Evolutionary conservation across 2,888 invertebrate genomes (phyloP).

Genomic region (Shargacucullia verbasci): DNA sequence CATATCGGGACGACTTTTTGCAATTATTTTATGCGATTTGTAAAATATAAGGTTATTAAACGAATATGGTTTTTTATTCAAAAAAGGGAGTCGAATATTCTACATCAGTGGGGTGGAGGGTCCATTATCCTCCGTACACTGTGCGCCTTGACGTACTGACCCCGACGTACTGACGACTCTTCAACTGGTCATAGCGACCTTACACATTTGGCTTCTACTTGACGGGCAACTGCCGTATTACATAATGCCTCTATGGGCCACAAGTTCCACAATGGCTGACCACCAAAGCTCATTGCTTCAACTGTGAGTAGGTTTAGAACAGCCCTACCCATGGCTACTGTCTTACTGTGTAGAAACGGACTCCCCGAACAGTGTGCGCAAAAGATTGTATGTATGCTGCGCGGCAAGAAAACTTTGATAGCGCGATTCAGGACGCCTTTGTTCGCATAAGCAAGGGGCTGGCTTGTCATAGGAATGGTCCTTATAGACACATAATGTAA

Average conservation of each 20-base stretch:
- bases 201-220: neutral
- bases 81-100: slow-evolving; percentile 35
- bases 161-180: slow-evolving; percentile 13
- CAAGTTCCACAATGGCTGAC: neutral
- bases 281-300: slow-evolving; percentile 2
- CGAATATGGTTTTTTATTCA: too few relatives aligned
- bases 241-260: too few relatives aligned
- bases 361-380: accelerated
- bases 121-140: neutral
- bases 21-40: neutral
- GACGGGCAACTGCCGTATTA: too few relatives aligned
- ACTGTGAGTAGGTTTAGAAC: slow-evolving; percentile 5
- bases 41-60: too few relatives aligned
- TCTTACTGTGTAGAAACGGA: slow-evolving; percentile 33
- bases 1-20: too few relatives aligned
- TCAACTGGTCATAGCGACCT: slow-evolving; percentile 4
- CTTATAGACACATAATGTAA: neutral
- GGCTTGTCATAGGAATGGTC: neutral
- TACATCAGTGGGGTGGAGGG: slow-evolving; percentile 33
- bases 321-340: slow-evolving; percentile 21
- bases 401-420: slow-evolving; percentile 16
- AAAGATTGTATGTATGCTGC: neutral
- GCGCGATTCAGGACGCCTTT: slow-evolving; percentile 26
- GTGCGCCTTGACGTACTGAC: slow-evolving; percentile 18
- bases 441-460: neutral